Evolutionary conservation across 1,140 invertebrate species (phyloP).

Genomic region (Drosophila pachea): DNA sequence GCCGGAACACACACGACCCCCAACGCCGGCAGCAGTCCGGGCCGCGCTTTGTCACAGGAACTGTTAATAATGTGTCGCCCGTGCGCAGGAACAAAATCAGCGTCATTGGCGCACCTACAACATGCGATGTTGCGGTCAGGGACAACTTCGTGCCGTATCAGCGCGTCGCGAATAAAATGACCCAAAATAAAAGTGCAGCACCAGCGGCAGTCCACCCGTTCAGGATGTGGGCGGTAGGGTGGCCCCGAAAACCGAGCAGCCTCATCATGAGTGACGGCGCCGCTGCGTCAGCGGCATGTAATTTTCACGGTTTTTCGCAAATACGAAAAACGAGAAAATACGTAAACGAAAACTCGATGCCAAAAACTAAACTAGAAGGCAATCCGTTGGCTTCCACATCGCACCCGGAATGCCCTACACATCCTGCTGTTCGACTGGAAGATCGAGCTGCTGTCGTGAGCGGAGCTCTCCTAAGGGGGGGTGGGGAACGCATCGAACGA

Average conservation of each 20-base stretch:
- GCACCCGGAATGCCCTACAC: constrained; percentile 4
- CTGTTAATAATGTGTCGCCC: constrained; percentile 74
- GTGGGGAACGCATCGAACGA: constrained; percentile 8
- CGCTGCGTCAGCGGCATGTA: constrained; percentile 72
- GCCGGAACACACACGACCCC: constrained; percentile 3
- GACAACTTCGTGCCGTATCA: constrained; percentile 71
- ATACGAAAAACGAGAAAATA: constrained; percentile 67
- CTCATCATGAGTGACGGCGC: constrained; percentile 66
- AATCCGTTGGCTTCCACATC: neutral
- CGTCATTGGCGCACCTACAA: constrained; percentile 78
- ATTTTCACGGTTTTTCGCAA: constrained; percentile 71
- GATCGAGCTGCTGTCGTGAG: no score
- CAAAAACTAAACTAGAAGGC: constrained; percentile 35
- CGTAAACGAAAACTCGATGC: constrained; percentile 52
- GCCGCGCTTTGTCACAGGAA: constrained; percentile 73
- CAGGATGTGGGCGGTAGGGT: constrained; percentile 1
- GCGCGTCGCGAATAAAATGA: constrained; percentile 46
- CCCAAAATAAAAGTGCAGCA: constrained; percentile 45
- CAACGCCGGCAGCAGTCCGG: constrained; percentile 16
- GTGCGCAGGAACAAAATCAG: constrained; percentile 73
- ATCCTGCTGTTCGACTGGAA: no score
- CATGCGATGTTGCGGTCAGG: constrained; percentile 76
- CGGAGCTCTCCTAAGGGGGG: no score
- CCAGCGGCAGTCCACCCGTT: constrained; percentile 3
- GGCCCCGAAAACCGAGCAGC: constrained; percentile 22